A percentile compares a stretch with the other conserved stretches of the same genome.
These are phyloP conservation scores for Dysidea cf. avara DNA, from an alignment of 37 sponge, comb jelly and placozoan genomes.

Conservation along the genomic window DNA sequence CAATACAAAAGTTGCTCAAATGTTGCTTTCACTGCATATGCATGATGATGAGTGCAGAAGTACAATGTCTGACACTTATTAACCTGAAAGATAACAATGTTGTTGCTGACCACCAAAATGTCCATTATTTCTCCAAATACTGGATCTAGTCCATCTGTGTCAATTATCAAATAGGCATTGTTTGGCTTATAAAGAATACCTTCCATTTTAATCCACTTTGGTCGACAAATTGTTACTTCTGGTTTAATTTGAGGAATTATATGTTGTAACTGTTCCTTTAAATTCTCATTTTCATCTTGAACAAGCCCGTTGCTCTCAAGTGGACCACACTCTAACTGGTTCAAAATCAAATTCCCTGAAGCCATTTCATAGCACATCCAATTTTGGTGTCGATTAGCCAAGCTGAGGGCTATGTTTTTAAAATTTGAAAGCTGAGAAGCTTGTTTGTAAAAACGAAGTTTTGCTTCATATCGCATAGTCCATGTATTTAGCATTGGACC, in stretches of 20 bases:
- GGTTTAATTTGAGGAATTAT: constrained; percentile 21
- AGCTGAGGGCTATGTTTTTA: constrained; percentile 31
- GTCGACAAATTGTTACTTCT: constrained; percentile 8
- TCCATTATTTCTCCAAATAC: constrained; percentile 18
- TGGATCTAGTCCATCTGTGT: constrained; percentile 30
- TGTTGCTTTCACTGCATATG: constrained; percentile 13
- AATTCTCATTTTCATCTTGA: background rate
- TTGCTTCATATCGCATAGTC: constrained; percentile 54
- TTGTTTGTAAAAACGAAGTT: constrained; percentile 18
- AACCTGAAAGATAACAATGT: background rate
- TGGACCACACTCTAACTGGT: constrained; percentile 15
- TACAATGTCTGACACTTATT: background rate
- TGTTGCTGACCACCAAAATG: constrained; percentile 3
- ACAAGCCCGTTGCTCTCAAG: background rate
- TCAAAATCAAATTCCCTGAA: background rate
- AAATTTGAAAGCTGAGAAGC: constrained; percentile 22
- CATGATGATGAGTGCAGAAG: constrained; percentile 50
- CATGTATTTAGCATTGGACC: constrained; percentile 40
- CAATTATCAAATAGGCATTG: constrained; percentile 29
- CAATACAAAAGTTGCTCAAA: no score
- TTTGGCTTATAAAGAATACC: constrained; percentile 9
- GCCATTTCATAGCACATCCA: constrained; percentile 22
- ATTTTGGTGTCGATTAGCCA: constrained; percentile 33
- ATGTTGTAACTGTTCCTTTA: background rate
- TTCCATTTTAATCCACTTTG: constrained; percentile 17